Evolutionary conservation across 2,797 vertebrate species (phyloP), one percentile per base, ranked within the genome.

Genomic region (Syngnathus acus): DNA sequence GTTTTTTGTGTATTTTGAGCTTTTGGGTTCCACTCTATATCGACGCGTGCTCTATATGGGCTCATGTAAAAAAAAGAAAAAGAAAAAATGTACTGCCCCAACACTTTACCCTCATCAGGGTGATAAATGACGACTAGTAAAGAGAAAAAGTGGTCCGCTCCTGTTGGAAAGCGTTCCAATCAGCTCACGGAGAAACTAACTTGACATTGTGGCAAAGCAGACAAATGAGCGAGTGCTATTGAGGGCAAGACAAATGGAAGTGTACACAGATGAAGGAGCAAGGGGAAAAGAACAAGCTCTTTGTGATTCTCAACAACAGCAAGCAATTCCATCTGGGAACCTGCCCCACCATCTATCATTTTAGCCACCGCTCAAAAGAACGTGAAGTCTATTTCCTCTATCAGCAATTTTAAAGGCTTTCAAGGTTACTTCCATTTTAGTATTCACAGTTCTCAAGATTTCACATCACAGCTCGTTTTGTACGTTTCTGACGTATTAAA

Each of bases 331-430:
- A 69, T 82, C 76, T 73, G 77, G 50, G 37, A 50, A 78, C 21
- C 71, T 64, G 54, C 69, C 71, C 70, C n/a, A 64, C 78, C 70
- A 88, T 86, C 73, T 86, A 81, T 84, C 83, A 80, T 78, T 82
- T 77, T 71, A 80, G 78, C 79, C 68, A 65, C 57, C 48, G 72
- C 70, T n/a, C 75, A 70, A 62, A 68, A 67, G 77, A 83, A 77
- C 75, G 70, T 43, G 5, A 57, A 58, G 68, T 73, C 74, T 65
- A 74, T 82, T 82, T 82, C 77, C 81, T 77, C 69, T 62, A 73
- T 82, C 83, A 75, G 83, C 78, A 80, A 71, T 78, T 85, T 80
- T 72, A 39, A 65, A 60, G 23, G n/a, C 74, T 64, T 68, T 84
- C 64, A 79, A 76, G 74, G 82, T 84, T 70, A 76, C 39, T 23